Conservation (phyloP, 2,888 invertebrate species). For the Agrotis ipsilon region DNA sequence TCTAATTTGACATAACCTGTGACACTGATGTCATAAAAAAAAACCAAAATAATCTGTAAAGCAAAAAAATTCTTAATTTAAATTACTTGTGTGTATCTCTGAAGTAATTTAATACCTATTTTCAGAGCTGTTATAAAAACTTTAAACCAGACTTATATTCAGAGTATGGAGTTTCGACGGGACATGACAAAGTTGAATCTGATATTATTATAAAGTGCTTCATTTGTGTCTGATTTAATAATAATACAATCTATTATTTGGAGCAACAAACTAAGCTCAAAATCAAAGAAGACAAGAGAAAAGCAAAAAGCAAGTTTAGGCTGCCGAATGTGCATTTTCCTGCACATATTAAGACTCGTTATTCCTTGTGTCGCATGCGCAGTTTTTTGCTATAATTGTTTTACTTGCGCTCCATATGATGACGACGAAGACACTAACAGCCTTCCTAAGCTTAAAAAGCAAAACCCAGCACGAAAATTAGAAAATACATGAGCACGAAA, state of each 20-base stretch:
- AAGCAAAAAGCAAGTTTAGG: neutral
- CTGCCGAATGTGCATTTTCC: neutral
- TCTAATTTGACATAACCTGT: neutral
- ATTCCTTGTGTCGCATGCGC: constrained; percentile 16
- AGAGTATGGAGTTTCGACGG: neutral
- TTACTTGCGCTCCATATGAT: neutral
- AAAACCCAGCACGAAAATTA: constrained; percentile 1
- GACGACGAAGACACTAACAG: neutral
- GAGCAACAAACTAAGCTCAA: constrained; percentile 14
- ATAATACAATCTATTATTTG: neutral
- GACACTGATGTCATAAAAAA: neutral
- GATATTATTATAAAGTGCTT: neutral
- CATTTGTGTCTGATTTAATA: neutral
- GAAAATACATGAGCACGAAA: no score
- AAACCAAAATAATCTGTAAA: neutral
- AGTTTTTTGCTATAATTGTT: constrained; percentile 26
- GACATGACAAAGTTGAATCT: neutral
- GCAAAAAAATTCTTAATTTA: neutral
- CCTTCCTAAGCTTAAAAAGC: neutral
- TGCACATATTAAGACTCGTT: constrained; percentile 3
- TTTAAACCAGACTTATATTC: no score
- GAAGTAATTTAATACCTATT: neutral
- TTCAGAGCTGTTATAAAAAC: neutral
- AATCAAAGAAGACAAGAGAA: neutral
- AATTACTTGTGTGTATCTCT: neutral